Percentiles rank a stretch among this genome's conserved stretches.
Conservation (phyloP, 1,140 invertebrate genomes). For the Drosophila watanabei region DNA sequence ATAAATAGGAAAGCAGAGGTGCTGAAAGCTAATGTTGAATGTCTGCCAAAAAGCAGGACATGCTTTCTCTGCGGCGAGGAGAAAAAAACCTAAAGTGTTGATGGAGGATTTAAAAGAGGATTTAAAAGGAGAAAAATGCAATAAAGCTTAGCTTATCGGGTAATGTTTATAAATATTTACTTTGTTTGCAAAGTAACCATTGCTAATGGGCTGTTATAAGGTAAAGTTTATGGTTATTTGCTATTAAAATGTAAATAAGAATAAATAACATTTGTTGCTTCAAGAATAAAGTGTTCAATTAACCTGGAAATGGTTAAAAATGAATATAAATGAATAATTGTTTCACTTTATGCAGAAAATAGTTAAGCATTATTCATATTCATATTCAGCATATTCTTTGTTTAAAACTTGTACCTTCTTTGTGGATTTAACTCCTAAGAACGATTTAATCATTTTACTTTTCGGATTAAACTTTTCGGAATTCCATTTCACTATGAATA, state of each 20-base stretch:
- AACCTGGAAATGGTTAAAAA: no score
- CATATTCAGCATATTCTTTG: not conserved
- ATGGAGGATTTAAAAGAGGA: not conserved
- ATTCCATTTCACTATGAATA: not conserved
- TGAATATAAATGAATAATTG: no score
- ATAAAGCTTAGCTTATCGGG: not conserved
- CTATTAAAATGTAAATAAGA: not conserved
- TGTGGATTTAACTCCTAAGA: not conserved
- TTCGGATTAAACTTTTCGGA: not conserved
- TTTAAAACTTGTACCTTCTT: not conserved
- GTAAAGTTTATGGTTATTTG: not conserved
- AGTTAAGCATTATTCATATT: no score
- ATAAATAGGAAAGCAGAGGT: constrained; percentile 28
- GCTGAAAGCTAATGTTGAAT: constrained; percentile 38
- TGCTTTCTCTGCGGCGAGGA: constrained; percentile 6
- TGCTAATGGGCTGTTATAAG: not conserved
- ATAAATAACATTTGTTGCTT: not conserved
- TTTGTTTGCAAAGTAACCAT: not conserved
- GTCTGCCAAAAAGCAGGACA: constrained; percentile 34
- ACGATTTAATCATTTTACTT: not conserved
- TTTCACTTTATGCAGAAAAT: not conserved
- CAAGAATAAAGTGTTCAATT: not conserved
- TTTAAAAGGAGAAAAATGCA: not conserved
- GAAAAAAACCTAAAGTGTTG: constrained; percentile 21
- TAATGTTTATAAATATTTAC: constrained; percentile 4